phyloP scores from a whole-genome alignment of 2,888 invertebrate species.

The Gryllus longicercus region DNA sequence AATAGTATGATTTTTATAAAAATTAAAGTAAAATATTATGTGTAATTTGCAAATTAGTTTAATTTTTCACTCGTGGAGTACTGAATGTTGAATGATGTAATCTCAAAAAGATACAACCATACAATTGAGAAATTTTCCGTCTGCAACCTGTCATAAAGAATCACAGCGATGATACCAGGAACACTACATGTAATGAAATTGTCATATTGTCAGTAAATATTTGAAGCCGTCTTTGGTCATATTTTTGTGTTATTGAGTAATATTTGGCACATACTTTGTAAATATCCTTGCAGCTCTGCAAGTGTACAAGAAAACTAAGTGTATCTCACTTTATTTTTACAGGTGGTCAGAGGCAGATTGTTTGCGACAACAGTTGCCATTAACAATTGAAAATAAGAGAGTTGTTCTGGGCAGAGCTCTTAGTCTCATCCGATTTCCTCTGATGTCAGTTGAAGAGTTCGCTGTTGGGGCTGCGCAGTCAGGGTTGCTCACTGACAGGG shows the following conservation, averaged over 20 bases:
- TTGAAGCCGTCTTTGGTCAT: not conserved
- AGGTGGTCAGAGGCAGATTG: conserved; percentile 76
- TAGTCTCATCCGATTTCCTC: conserved; percentile 71
- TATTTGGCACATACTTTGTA: not conserved
- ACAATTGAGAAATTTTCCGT: too few relatives aligned
- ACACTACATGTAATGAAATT: too few relatives aligned
- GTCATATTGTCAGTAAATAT: not conserved
- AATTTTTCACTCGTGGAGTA: too few relatives aligned
- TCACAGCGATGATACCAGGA: too few relatives aligned
- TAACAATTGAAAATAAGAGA: conserved; percentile 66
- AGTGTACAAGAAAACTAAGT: too few relatives aligned
- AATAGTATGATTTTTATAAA: too few relatives aligned
- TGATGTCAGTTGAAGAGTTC: conserved; percentile 84
- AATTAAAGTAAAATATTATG: too few relatives aligned
- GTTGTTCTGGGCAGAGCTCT: conserved; percentile 66
- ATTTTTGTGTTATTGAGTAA: not conserved
- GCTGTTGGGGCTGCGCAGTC: conserved; percentile 73
- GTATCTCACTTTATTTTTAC: conserved; percentile 27
- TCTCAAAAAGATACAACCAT: too few relatives aligned
- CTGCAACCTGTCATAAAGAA: too few relatives aligned
- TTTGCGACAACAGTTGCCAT: conserved; percentile 59
- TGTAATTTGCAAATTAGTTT: too few relatives aligned
- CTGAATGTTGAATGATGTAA: too few relatives aligned
- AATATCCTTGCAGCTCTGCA: too few relatives aligned
- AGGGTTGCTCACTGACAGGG: conserved; percentile 69